Base-by-base conservation (phyloP, 2,797 vertebrate species). In the Hyperoplus immaculatus region DNA sequence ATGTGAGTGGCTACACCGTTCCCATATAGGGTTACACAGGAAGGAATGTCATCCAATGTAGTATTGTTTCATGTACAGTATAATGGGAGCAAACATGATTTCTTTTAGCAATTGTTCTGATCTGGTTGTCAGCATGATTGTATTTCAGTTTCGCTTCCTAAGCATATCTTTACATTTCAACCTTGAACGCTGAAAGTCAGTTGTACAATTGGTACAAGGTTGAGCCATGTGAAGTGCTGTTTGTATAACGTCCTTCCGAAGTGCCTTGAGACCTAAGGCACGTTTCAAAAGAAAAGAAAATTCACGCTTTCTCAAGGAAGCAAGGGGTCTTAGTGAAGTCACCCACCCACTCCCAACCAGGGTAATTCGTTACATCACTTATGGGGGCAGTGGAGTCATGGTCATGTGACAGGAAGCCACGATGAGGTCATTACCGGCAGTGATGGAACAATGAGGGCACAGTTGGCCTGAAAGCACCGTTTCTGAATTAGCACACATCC, bases 371-470 rank as follows among this genome's bases (percentile, higher is more conserved):
- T 79, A 75, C 84, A 79, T 89, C 87, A 81, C 73, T 79, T 72
- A 58, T 1, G 10, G 50, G 58, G 74, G 87, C 78, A 75, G 46
- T 1, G 5, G 46, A 67, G 83, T 78, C 72, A 70, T 74, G 46
- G 65, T 71, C 87, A 89, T 73, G 85, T 92, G 89, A 92, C 90
- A 81, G 87, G 89, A 92, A 91, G 83, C 58, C 13, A 38, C 18
- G 1, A 63, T 92, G 89, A 93, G 82, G 88, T 92, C 91, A 94
- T 88, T 80, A 80, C 84, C 69, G 77, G 75, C 58, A 43, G 16
- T 55, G 38, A 56, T 53, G 72, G 92, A 93, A 93, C 91, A 94
- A 94, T 93, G 82, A 88, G 77, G 68, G 60, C 73, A 86, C 86
- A 90, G 87, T 89, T 72, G 76, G 77, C 68, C 72, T 80, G 51